Evolutionary conservation across 2,113 vertebrate genomes (phyloP).

Genomic region (Miniopterus natalensis): DNA sequence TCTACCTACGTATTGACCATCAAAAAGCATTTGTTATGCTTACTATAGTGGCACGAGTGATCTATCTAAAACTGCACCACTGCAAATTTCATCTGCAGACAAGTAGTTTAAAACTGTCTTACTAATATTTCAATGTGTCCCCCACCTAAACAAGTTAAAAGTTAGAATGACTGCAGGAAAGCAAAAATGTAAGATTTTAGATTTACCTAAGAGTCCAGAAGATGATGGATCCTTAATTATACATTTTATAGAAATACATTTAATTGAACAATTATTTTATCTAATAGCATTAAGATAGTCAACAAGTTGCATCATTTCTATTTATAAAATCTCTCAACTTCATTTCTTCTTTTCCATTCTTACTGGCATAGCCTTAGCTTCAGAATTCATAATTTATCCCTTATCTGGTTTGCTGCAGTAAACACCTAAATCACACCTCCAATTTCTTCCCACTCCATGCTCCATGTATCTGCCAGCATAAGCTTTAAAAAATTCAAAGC

Average conservation of each 20-base stretch:
- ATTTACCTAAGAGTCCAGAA: background rate
- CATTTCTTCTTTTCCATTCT: background rate
- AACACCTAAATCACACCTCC: slow-evolving; percentile 50
- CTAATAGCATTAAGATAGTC: background rate
- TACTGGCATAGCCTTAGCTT: background rate
- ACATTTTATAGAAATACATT: slow-evolving; percentile 12
- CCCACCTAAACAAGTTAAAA: background rate
- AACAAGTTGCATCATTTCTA: background rate
- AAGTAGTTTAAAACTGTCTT: slow-evolving; percentile 40
- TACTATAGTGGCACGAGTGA: background rate
- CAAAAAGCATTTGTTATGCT: background rate
- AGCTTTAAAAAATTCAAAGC: background rate
- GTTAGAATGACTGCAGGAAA: background rate
- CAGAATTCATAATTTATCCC: slow-evolving; percentile 8
- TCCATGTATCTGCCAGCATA: background rate
- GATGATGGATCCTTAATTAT: background rate
- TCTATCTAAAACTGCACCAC: background rate
- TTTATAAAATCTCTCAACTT: slow-evolving; percentile 2
- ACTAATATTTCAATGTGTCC: slow-evolving; percentile 29
- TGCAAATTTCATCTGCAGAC: background rate
- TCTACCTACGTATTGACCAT: background rate
- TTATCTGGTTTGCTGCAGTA: slow-evolving; percentile 9
- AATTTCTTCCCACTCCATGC: slow-evolving; percentile 33
- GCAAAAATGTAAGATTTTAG: background rate
- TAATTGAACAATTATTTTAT: slow-evolving; percentile 22